Evolutionary conservation across 2,113 vertebrate species (phyloP).

Genomic region (Anhinga rufa): DNA sequence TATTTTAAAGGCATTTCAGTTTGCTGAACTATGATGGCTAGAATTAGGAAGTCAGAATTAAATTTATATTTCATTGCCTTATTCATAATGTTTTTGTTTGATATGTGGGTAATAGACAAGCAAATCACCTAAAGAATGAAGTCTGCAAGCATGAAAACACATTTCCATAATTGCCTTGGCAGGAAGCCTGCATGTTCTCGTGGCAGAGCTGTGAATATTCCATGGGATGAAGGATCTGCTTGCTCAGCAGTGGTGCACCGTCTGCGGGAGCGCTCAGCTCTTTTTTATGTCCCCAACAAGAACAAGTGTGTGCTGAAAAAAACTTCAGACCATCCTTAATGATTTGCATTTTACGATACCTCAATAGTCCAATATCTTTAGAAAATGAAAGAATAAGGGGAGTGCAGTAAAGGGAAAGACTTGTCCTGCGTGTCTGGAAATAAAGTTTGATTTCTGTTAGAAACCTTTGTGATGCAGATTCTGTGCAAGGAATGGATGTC

Average conservation of each 20-base stretch:
- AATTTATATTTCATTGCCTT: constrained; percentile 37
- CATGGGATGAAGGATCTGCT: neutral
- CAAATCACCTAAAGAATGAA: constrained; percentile 50
- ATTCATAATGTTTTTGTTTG: constrained; percentile 47
- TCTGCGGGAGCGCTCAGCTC: accelerated
- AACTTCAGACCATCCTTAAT: neutral
- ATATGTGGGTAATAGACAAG: constrained; percentile 12
- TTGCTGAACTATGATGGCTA: neutral
- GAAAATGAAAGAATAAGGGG: neutral
- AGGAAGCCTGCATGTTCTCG: neutral
- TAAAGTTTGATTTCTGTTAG: neutral
- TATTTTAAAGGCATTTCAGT: neutral
- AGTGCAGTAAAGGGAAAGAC: neutral
- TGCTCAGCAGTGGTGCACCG: neutral
- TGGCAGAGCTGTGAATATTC: neutral
- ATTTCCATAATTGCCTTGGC: constrained; percentile 53
- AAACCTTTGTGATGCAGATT: neutral
- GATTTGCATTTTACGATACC: neutral
- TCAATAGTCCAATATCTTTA: neutral
- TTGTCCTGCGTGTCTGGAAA: neutral
- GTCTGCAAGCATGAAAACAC: constrained; percentile 18
- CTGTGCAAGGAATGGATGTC: neutral
- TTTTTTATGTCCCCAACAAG: neutral
- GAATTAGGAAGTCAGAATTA: constrained; percentile 1
- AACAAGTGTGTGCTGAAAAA: neutral